These are phyloP conservation scores for Drosophila helvetica DNA, from an alignment of 2,888 invertebrate genomes.

Conservation along the genomic window DNA sequence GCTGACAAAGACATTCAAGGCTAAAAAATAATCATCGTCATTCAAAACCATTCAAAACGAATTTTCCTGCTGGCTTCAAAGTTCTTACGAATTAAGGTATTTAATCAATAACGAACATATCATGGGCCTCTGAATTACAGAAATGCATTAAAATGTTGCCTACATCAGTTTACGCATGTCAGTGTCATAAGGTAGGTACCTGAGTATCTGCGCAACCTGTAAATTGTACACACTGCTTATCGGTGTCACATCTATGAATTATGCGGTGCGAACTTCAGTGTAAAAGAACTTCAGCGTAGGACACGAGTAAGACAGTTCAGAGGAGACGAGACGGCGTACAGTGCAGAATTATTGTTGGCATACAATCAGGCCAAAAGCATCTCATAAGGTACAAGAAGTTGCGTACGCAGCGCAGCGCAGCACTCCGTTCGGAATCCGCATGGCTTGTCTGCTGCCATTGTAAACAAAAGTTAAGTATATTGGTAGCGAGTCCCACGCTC, in stretches of 20 bases:
- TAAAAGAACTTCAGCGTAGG: constrained; percentile 34
- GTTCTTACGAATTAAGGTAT: background rate
- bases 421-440: constrained; percentile 4
- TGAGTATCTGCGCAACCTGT: constrained; percentile 10
- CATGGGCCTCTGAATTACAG: background rate
- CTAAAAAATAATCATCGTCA: constrained; percentile 10
- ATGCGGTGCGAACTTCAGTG: constrained; percentile 40
- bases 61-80: constrained; percentile 6
- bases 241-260: constrained; percentile 56
- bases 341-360: constrained; percentile 59
- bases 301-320: constrained; percentile 29
- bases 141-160: constrained; percentile 8
- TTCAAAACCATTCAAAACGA: background rate
- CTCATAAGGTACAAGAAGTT: constrained; percentile 57
- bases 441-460: constrained; percentile 22
- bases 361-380: constrained; percentile 65
- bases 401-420: constrained; percentile 17
- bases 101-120: constrained; percentile 1
- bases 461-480: constrained; percentile 41
- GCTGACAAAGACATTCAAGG: constrained; percentile 31
- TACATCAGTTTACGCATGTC: constrained; percentile 14
- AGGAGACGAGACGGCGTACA: constrained; percentile 33
- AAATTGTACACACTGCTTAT: constrained; percentile 43
- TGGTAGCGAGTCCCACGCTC: constrained; percentile 58
- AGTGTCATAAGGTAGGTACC: constrained; percentile 30